Conservation (phyloP, 2,113 vertebrate species). For the Antigone vipio region DNA sequence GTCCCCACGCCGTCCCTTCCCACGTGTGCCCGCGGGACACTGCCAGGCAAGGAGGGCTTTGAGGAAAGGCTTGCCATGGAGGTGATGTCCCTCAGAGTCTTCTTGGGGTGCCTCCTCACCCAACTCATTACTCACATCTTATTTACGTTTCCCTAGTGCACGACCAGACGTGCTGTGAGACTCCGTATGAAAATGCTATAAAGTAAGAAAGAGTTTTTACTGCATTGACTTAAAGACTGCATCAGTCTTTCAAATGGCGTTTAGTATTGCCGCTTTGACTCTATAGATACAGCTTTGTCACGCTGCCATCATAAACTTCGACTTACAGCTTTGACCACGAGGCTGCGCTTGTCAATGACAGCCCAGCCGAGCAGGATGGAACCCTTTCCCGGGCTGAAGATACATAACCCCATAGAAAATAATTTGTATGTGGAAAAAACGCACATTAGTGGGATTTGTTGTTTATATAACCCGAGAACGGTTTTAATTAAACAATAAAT, state of each 20-base stretch:
- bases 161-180: neutral
- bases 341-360: neutral
- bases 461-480: conserved; percentile 45
- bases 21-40: rapidly evolving
- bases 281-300: conserved; percentile 29
- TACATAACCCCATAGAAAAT: conserved; percentile 14
- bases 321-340: conserved; percentile 6
- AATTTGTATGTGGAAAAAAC: conserved; percentile 31
- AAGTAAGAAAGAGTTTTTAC: conserved; percentile 23
- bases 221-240: neutral
- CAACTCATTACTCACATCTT: neutral
- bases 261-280: conserved; percentile 44
- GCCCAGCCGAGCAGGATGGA: neutral
- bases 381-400: conserved; percentile 25
- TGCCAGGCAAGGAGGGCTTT: neutral
- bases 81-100: neutral
- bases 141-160: neutral
- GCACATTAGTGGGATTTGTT: conserved; percentile 55
- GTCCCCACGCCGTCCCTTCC: neutral
- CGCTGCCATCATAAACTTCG: conserved; percentile 37
- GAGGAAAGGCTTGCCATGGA: neutral
- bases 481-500: conserved; percentile 71
- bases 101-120: neutral
- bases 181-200: conserved; percentile 16
- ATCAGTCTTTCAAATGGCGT: conserved; percentile 55